Base-by-base conservation (phyloP, 2,113 vertebrate genomes). In the Silurus meridionalis region DNA sequence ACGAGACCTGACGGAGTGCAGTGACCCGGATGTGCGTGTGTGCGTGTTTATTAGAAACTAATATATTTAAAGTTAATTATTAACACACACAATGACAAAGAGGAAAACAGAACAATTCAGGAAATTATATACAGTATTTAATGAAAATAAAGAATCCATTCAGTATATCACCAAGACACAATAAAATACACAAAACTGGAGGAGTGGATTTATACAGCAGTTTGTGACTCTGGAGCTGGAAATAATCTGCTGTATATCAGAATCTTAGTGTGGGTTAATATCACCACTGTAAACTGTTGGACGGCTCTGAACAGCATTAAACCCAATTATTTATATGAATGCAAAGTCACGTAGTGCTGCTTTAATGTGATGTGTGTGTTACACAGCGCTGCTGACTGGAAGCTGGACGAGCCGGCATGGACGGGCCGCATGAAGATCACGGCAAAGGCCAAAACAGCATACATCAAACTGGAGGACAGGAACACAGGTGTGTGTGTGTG, bases 381-480 rank as follows among this genome's bases (percentile, higher is more conserved):
- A 37, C 83, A 6, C 80, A 99, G 98, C 52, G 98, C 98, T 25
- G 97, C 98, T 0, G 98, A 99, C 87, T 99, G 98, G 97, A 98
- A 99, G 91, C 94, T 98, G 93, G 98, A 97, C 64, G 97, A 98
- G 90, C 98, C 98, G 0, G 93, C 96, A 0, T 99, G 98, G 98
- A 98, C 94, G 28, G 98, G 98, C 7, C 92, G 98, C 85, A 93
- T 99, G 94, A 96, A 98, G 63, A 96, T 99, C 90, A 98, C 96
- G 0, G 94, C 97, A 0, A 96, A 94, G 89, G 97, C 96, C 86
- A 97, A 96, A 82, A 83, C 92, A 3, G 98, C 96, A 1, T 97
- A 91, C 92, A 97, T 99, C 82, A 97, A 96, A 88, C 94, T 99
- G 89, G 98, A 99, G 89, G 98, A 99, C 93, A 97, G 88, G 91